phyloP scores from a whole-genome alignment of 1,140 invertebrate genomes.

The Paracyclopina nana region DNA sequence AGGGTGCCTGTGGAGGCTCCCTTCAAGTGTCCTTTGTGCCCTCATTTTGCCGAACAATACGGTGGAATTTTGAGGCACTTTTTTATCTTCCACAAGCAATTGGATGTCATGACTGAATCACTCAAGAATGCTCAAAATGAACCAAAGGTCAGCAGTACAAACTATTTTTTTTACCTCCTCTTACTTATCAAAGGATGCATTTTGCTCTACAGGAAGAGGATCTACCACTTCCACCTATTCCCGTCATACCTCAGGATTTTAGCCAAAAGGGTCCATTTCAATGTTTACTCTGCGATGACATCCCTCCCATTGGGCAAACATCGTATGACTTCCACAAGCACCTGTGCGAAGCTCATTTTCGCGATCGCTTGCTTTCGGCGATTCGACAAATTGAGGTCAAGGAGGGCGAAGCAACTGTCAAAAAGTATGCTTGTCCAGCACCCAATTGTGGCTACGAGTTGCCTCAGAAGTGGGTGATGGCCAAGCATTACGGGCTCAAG shows the following conservation, averaged over 20 bases:
- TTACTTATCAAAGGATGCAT: too few species aligned
- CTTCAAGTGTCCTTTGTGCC: constrained; percentile 11
- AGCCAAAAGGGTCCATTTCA: too few species aligned
- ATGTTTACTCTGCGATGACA: constrained; percentile 14
- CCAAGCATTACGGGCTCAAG: constrained; percentile 11
- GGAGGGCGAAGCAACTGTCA: too few species aligned
- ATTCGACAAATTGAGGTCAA: neutral
- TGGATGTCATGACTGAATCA: neutral
- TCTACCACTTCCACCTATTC: too few species aligned
- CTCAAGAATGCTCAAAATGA: too few species aligned
- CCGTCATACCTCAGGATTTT: too few species aligned
- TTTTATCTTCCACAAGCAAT: constrained; percentile 9
- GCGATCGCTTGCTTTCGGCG: neutral
- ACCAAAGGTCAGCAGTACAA: too few species aligned
- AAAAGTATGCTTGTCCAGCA: constrained; percentile 5
- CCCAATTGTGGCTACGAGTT: constrained; percentile 6
- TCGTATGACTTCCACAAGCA: constrained; percentile 1
- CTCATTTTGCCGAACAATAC: constrained; percentile 12
- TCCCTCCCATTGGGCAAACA: neutral
- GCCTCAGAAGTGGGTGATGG: neutral
- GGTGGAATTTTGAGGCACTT: constrained; percentile 4
- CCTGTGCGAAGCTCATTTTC: constrained; percentile 8
- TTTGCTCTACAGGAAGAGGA: too few species aligned
- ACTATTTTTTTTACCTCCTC: too few species aligned
- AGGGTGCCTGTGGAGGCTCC: neutral